Percentiles rank a stretch among this genome's conserved stretches.
Evolutionary conservation across 2,888 invertebrate species (phyloP).

Genomic region (Caenorhabditis wallacei): DNA sequence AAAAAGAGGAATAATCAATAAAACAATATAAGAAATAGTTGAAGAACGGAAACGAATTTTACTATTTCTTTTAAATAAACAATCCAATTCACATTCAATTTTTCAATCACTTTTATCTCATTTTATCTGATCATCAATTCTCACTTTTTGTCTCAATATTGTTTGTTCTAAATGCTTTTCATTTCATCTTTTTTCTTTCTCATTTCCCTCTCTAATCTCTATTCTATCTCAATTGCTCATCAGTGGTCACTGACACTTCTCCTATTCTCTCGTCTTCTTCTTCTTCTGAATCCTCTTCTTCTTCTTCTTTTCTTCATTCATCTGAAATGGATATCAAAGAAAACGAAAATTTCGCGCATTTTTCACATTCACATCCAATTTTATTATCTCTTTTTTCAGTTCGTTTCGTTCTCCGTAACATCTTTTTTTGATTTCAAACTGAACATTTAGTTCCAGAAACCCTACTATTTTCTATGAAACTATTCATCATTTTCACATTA

Average conservation of each 20-base stretch:
- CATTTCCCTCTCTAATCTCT: constrained; percentile 49
- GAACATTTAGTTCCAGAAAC: not conserved
- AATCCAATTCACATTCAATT: not conserved
- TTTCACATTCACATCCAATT: constrained; percentile 30
- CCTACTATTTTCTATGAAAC: constrained; percentile 27
- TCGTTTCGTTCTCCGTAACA: not conserved
- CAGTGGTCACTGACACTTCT: constrained; percentile 58
- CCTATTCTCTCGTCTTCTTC: not conserved
- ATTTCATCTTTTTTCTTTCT: not conserved
- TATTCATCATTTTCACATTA: constrained; percentile 14
- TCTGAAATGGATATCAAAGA: constrained; percentile 61
- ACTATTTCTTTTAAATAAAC: not conserved
- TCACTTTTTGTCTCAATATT: constrained; percentile 45
- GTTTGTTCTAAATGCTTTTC: constrained; percentile 40
- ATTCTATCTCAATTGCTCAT: constrained; percentile 39
- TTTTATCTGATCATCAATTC: constrained; percentile 59
- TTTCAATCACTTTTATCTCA: constrained; percentile 5
- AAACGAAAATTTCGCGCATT: constrained; percentile 34
- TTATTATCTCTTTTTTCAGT: constrained; percentile 31
- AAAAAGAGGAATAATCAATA: not conserved
- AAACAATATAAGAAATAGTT: not conserved
- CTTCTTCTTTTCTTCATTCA: constrained; percentile 43
- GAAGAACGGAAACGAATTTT: not conserved
- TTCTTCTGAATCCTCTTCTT: constrained; percentile 26
- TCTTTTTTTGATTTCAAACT: not conserved